These are phyloP conservation scores for Chloromyia formosa DNA, from an alignment of 2,888 invertebrate species.

Conservation along the genomic window DNA sequence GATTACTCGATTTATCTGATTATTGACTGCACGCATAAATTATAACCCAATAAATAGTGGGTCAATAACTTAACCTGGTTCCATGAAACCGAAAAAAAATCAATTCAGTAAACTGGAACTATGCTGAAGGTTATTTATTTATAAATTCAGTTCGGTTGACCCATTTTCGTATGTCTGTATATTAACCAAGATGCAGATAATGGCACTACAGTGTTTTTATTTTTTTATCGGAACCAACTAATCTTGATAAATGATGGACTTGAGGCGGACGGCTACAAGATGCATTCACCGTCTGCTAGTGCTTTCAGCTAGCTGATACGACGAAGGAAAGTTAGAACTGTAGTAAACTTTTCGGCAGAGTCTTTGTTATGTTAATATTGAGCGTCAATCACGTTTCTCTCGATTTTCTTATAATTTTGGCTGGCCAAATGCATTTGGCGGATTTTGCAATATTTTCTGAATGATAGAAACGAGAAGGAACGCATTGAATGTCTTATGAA, in stretches of 20 bases:
- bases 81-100: slow-evolving; percentile 12
- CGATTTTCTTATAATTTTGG: too few species aligned
- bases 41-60: slow-evolving; percentile 32
- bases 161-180: not conserved
- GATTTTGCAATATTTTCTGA: too few species aligned
- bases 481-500: not conserved
- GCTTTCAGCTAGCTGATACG: too few species aligned
- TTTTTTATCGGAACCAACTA: slow-evolving; percentile 22
- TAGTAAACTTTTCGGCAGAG: not conserved
- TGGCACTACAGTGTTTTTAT: not conserved
- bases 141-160: not conserved
- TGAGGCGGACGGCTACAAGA: not conserved
- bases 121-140: slow-evolving; percentile 13
- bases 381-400: not conserved
- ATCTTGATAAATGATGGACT: slow-evolving; percentile 28
- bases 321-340: not conserved
- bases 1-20: not conserved
- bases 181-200: not conserved
- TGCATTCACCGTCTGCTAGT: too few species aligned
- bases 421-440: too few species aligned
- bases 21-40: not conserved
- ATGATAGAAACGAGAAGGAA: too few species aligned
- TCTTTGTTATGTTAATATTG: not conserved
- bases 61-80: slow-evolving; percentile 40
- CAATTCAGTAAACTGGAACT: slow-evolving; percentile 7